Base-by-base conservation (phyloP, 2,113 vertebrate species). In the Megaceryle maxima region DNA sequence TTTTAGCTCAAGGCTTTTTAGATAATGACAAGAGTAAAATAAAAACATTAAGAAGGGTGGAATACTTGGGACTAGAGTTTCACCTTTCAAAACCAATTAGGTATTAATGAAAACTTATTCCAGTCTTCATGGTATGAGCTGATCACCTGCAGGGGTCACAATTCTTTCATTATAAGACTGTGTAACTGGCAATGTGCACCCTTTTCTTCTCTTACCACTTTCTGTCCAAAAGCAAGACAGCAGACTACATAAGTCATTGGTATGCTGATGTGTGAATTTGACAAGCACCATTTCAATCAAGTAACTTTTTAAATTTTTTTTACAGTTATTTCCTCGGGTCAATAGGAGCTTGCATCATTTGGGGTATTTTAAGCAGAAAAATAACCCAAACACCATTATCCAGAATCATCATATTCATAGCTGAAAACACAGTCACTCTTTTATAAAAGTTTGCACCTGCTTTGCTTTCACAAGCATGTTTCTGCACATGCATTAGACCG, bases 61-160 rank as follows among this genome's bases (percentile, higher is more conserved):
- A 68, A 60, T n/a, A 44, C 5, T 74, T 68, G 29, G 25, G 29
- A 69, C 28, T 43, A 29, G 31, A 48, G 10, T 73, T 75, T 14
- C 25, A 68, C 5, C 22, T 87, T 88, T 69, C 77, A 78, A 60
- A 88, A 75, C 6, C 60, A 33, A 22, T 19, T 8, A 70, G 28
- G 31, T 28, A 64, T 20, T 44, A 83, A 90, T 59, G 55, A 59
- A 91, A 94, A 31, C 12, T 72, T 33, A 35, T n/a, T 87, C 31
- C 26, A 72, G 15, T 48, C 81, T 53, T 84, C 41, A 72, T 10
- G 21, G 19, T 46, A 68, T 55, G 50, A 87, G 18, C 37, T 63
- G 35, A 88, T 79, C 43, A 87, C 68, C 73, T 85, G 83, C 80
- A 94, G 69, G 48, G n/a, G n/a, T 94, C 77, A 93, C 62, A 84